Evolutionary conservation across 2,113 vertebrate species (phyloP).

Genomic region (Colius striatus): DNA sequence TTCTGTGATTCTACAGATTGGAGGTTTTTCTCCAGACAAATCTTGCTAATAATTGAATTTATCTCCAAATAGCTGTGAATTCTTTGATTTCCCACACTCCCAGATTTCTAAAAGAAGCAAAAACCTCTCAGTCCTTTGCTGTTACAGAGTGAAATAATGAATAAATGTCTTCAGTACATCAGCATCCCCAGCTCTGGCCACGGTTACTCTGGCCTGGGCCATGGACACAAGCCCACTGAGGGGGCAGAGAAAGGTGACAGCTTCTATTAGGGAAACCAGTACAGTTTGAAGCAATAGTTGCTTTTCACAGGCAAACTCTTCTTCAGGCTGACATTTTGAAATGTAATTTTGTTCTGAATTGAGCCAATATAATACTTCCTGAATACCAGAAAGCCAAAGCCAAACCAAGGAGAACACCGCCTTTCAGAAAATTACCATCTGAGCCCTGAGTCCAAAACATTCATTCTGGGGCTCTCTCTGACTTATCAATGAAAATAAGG

Average conservation of each 20-base stretch:
- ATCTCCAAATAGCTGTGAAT: not conserved
- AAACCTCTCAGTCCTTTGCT: not conserved
- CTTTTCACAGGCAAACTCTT: constrained; percentile 39
- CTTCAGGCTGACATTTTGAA: constrained; percentile 53
- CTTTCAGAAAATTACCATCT: not conserved
- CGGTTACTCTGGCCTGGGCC: not conserved
- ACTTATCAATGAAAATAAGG: not conserved
- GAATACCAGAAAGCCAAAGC: constrained; percentile 21
- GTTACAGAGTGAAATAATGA: not conserved
- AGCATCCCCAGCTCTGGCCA: not conserved
- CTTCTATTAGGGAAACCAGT: constrained; percentile 5
- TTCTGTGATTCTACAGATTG: not conserved
- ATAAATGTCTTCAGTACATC: not conserved
- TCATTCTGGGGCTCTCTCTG: not conserved
- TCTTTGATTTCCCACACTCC: not conserved
- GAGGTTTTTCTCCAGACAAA: not conserved
- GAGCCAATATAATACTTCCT: constrained; percentile 13
- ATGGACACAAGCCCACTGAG: not conserved
- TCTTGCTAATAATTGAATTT: not conserved
- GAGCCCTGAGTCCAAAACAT: not conserved
- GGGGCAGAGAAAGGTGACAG: not conserved
- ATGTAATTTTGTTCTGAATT: constrained; percentile 38
- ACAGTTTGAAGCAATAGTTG: constrained; percentile 30
- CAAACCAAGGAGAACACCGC: not conserved
- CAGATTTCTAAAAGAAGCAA: not conserved